Conservation (phyloP, 2,113 vertebrate species). For the Tinamus guttatus region DNA sequence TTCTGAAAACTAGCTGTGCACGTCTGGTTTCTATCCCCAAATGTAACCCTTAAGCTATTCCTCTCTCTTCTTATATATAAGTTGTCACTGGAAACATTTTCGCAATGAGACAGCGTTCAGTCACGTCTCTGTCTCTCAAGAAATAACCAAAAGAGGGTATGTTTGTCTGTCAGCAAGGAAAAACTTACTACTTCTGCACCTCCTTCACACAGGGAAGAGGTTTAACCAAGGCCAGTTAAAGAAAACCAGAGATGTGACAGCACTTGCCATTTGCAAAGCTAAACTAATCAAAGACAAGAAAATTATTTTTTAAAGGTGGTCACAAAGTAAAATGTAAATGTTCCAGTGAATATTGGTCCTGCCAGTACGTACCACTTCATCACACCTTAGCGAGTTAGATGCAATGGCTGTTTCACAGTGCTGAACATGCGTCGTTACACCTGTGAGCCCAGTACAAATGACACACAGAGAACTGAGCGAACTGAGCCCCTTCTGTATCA, state of each 20-base stretch:
- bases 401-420: background rate
- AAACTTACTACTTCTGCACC: background rate
- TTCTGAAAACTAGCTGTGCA: background rate
- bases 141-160: background rate
- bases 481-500: no score
- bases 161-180: background rate
- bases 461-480: no score
- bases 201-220: background rate
- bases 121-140: background rate
- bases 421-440: fast-evolving
- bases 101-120: no score
- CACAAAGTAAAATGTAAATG: fast-evolving
- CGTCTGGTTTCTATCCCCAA: background rate
- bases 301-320: background rate
- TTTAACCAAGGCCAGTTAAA: background rate
- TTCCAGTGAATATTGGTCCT: background rate
- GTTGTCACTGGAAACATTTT: background rate
- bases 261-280: background rate
- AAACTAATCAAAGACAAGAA: background rate
- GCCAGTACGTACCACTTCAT: background rate
- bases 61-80: background rate
- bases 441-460: no score
- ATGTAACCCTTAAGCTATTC: background rate
- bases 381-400: background rate
- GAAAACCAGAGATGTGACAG: background rate